These are phyloP conservation scores for Lysandra coridon DNA, from an alignment of 2,888 invertebrate species.

Conservation along the genomic window DNA sequence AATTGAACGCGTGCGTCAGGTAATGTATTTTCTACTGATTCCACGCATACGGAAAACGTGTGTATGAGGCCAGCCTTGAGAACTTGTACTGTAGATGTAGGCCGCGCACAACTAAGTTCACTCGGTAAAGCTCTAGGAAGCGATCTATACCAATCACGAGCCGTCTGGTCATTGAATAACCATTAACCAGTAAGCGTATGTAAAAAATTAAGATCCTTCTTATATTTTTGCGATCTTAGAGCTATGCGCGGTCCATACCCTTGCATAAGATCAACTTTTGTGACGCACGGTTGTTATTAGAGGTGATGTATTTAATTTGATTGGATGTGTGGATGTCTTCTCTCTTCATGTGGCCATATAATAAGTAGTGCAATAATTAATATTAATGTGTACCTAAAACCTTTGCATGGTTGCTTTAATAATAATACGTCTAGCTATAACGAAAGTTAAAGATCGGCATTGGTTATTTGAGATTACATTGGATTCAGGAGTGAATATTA, in stretches of 20 bases:
- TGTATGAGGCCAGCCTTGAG: neutral
- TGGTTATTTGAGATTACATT: neutral
- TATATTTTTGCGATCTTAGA: too few relatives aligned
- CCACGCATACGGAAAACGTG: too few relatives aligned
- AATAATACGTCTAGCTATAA: constrained; percentile 1
- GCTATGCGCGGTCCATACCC: neutral
- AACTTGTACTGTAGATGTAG: neutral
- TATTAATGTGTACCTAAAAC: constrained; percentile 2
- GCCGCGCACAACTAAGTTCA: neutral
- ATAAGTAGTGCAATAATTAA: constrained; percentile 28
- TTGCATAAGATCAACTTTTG: neutral
- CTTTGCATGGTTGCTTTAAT: constrained; percentile 18
- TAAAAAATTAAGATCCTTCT: neutral
- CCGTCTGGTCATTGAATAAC: neutral
- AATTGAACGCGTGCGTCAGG: too few relatives aligned
- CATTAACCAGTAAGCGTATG: neutral
- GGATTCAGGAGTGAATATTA: neutral
- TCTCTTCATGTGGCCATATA: constrained; percentile 30
- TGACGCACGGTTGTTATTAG: neutral
- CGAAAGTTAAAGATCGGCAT: neutral
- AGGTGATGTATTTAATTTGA: constrained; percentile 1
- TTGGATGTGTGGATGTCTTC: constrained; percentile 8
- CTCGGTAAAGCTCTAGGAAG: neutral
- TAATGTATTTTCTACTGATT: too few relatives aligned
- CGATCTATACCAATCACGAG: neutral